phyloP scores from a whole-genome alignment of 2,888 invertebrate genomes.

The Auanema sp. region DNA sequence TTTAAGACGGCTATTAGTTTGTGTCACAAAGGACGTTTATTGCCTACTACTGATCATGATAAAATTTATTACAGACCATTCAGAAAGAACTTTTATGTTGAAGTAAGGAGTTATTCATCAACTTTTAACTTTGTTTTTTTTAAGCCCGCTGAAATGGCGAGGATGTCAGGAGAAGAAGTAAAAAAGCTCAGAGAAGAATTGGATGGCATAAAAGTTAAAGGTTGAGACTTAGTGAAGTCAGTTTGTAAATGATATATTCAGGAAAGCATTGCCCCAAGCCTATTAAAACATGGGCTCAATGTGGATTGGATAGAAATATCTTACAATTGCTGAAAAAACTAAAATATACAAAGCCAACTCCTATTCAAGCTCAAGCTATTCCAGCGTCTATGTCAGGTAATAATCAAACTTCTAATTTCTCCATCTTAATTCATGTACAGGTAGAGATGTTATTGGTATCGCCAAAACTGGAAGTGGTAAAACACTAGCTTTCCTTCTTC shows the following conservation, averaged over 20 bases:
- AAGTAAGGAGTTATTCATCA: conserved; percentile 66
- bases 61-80: conserved; percentile 84
- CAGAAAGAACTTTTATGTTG: conserved; percentile 93
- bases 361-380: conserved; percentile 96
- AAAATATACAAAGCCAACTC: conserved; percentile 92
- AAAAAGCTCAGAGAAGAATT: conserved; percentile 73
- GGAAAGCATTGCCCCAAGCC: conserved; percentile 94
- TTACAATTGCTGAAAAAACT: conserved; percentile 83
- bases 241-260: background rate
- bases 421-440: conserved; percentile 78
- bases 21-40: conserved; percentile 62
- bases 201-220: conserved; percentile 81
- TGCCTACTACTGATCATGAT: conserved; percentile 86
- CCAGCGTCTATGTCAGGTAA: conserved; percentile 89
- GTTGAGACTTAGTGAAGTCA: conserved; percentile 14
- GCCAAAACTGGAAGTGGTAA: conserved; percentile 99
- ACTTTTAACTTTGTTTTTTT: conserved; percentile 12
- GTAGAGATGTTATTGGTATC: conserved; percentile 69
- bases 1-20: conserved; percentile 48
- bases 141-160: conserved; percentile 80
- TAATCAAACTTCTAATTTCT: conserved; percentile 84
- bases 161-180: conserved; percentile 79
- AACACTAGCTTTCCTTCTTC: conserved; percentile 93
- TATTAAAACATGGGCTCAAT: conserved; percentile 95
- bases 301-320: conserved; percentile 93